Evolutionary conservation across 2,888 invertebrate genomes (phyloP), one percentile per base, ranked within the genome.

Genomic region (Furcula furcula): DNA sequence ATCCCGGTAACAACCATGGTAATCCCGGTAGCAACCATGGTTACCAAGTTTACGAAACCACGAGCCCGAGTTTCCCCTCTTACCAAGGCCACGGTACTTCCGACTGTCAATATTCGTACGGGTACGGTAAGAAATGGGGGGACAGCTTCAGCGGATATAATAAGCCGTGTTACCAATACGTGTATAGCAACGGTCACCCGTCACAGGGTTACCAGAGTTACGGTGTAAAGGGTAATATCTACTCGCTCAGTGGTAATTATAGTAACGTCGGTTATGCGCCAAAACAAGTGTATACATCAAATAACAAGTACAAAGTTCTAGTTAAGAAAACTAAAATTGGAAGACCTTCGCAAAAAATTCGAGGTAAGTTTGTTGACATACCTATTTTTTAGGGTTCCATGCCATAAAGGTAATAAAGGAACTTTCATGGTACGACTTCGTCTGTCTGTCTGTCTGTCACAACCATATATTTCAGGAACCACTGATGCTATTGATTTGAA

Each of bases 261-360:
- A 55, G 57, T 1, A 59, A 63, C 13, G 65, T 65, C 12, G 52
- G 49, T 1, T 79, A 86, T 28, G 82, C 81, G 0, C 71, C 77
- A 0, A 69, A 57, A 1, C 81, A 83, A 34, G 65, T 76, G 1
- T 74, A 76, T 29, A 73, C 70, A 16, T 54, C 71, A 0, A 80
- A 77, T 31, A 70, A 75, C 34, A 76, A 69, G 23, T 72, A 76
- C 20, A 81, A 84, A 37, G 61, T 87, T 0, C 78, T 87, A 1
- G 70, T 83, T 3, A 76, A 73, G 49, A 82, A 76, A 40, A 75
- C 70, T 1, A 70, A 65, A 32, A 50, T 60, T 1, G 62, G 64
- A 0, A 55, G 53, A 18, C 65, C 54, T 29, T 62, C 66, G 0
- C 63, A 67, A 31, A 80, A 76, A 35, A 26, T 76, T 29, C 38